These are phyloP conservation scores for Noctua janthina DNA, from an alignment of 2,888 invertebrate species.

Conservation along the genomic window DNA sequence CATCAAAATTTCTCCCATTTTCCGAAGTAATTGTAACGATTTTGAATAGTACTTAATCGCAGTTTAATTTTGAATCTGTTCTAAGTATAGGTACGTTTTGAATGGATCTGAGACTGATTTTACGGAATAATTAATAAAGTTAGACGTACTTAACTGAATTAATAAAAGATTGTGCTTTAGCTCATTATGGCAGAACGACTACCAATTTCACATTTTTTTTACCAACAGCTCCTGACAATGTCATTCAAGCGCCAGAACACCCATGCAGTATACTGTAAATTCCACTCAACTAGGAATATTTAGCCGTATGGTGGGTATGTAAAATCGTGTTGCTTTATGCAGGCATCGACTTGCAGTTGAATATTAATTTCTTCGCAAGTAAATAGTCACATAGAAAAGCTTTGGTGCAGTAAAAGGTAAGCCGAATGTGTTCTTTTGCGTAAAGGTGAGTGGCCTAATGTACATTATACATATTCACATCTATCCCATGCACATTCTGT, in stretches of 20 bases:
- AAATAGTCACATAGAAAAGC: constrained; percentile 49
- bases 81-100: neutral
- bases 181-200: neutral
- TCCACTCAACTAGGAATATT: constrained; percentile 44
- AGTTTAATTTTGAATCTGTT: neutral
- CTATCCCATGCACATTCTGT: neutral
- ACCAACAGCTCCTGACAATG: neutral
- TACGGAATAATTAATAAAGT: neutral
- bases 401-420: constrained; percentile 34
- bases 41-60: neutral
- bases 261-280: constrained; percentile 9
- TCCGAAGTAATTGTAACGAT: neutral
- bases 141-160: neutral
- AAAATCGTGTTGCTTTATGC: constrained; percentile 50
- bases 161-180: neutral
- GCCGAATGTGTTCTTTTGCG: constrained; percentile 27
- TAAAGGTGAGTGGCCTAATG: neutral
- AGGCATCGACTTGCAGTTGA: constrained; percentile 49
- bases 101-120: neutral
- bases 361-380: constrained; percentile 58
- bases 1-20: neutral
- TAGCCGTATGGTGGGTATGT: constrained; percentile 32
- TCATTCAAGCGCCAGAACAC: neutral
- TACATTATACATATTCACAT: neutral
- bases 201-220: neutral